phyloP scores from a whole-genome alignment of 2,113 vertebrate species.

The Neolamprologus toae region DNA sequence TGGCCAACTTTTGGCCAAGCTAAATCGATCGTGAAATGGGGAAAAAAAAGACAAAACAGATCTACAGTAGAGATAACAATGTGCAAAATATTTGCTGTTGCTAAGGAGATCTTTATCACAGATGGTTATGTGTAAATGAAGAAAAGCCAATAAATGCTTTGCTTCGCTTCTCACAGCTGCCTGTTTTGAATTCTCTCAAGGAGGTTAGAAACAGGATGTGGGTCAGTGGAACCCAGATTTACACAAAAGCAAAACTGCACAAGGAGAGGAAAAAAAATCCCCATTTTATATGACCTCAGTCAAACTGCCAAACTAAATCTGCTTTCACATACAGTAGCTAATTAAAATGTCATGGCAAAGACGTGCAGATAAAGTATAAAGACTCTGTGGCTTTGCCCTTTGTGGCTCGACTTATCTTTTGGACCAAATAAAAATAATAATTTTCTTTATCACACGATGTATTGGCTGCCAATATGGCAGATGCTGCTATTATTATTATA shows the following conservation, averaged over 20 bases:
- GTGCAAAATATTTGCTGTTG: neutral
- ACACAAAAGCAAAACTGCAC: conserved; percentile 8
- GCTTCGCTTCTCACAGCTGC: neutral
- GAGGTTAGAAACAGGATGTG: conserved; percentile 24
- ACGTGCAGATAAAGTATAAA: neutral
- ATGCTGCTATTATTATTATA: conserved; percentile 4
- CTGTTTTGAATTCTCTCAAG: neutral
- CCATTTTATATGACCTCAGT: conserved; percentile 27
- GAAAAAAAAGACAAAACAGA: neutral
- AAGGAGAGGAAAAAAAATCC: conserved; percentile 23
- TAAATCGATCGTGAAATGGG: neutral
- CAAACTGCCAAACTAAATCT: conserved; percentile 40
- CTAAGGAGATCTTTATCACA: conserved; percentile 7
- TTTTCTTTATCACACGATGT: neutral
- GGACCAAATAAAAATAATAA: conserved; percentile 15
- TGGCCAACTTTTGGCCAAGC: neutral
- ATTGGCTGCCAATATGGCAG: neutral
- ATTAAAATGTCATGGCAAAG: conserved; percentile 21
- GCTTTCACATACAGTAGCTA: conserved; percentile 30
- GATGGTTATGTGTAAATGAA: neutral
- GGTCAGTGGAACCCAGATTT: conserved; percentile 21
- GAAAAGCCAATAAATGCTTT: conserved; percentile 5
- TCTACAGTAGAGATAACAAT: neutral
- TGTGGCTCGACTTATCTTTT: neutral
- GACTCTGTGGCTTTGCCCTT: neutral